Evolutionary conservation across 2,797 vertebrate genomes (phyloP).

Genomic region (Hafferia zeledoni): DNA sequence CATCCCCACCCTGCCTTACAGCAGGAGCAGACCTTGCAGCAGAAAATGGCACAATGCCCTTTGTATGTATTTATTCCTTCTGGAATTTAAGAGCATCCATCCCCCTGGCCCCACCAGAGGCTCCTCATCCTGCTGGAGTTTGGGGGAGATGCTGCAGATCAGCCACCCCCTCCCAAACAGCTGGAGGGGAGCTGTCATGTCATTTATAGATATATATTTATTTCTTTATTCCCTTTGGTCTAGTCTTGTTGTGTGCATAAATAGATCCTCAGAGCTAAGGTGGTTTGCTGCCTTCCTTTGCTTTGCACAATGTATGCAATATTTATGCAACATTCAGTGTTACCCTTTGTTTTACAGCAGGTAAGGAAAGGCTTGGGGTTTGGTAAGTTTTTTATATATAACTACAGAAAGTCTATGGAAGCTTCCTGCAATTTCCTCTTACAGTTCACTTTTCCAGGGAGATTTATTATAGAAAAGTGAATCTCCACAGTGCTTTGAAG

Average conservation of each 20-base stretch:
- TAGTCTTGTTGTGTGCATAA: neutral
- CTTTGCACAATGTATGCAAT: neutral
- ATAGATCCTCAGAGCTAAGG: neutral
- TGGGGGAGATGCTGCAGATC: neutral
- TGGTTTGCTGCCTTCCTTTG: neutral
- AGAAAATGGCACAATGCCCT: neutral
- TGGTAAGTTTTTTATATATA: neutral
- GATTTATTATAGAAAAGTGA: neutral
- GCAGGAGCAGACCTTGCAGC: neutral
- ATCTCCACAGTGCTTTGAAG: neutral
- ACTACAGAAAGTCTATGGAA: neutral
- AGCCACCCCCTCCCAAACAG: neutral
- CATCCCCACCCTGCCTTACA: neutral
- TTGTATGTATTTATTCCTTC: neutral
- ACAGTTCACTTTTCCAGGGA: neutral
- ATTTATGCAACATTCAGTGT: neutral
- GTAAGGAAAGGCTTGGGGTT: neutral
- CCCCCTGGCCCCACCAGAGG: neutral
- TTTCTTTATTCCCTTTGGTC: neutral
- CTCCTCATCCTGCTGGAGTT: rapidly evolving
- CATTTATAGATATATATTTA: rapidly evolving
- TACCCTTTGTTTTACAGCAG: neutral
- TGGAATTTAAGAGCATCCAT: neutral
- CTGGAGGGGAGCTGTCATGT: neutral
- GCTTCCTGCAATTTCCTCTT: neutral